phyloP scores from a whole-genome alignment of 2,113 vertebrate genomes.

The Sigmodon hispidus region DNA sequence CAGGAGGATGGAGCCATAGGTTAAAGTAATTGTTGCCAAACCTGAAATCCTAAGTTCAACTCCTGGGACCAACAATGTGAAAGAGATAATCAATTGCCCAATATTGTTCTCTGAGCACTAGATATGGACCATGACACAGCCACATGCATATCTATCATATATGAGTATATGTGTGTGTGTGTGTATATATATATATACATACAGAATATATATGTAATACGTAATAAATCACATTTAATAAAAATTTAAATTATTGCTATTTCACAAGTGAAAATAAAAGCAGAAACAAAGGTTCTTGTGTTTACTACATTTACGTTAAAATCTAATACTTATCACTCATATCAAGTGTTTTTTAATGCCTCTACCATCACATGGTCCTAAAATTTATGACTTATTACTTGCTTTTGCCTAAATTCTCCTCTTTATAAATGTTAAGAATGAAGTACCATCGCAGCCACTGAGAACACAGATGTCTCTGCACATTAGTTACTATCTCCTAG shows the following conservation, averaged over 20 bases:
- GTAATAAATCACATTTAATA: neutral
- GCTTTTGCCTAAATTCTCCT: neutral
- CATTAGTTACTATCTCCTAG: constrained; percentile 9
- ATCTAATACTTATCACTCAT: neutral
- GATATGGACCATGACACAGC: neutral
- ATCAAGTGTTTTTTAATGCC: neutral
- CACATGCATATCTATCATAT: too few species aligned
- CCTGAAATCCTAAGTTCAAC: neutral
- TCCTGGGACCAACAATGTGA: neutral
- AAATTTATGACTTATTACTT: neutral
- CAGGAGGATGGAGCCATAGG: neutral
- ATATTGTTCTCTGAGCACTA: neutral
- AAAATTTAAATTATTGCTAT: neutral
- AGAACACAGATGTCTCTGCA: neutral
- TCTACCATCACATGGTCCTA: neutral
- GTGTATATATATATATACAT: too few species aligned
- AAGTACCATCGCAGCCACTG: constrained; percentile 17
- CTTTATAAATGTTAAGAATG: neutral
- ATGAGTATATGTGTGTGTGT: too few species aligned
- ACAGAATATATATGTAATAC: neutral
- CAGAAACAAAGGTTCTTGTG: neutral
- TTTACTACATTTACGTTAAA: neutral
- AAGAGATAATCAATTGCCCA: neutral
- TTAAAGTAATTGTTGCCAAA: too few species aligned
- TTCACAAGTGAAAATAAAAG: neutral